Base-by-base conservation (phyloP, 2,888 invertebrate genomes). In the Acanthococcus lagerstroemiae region DNA sequence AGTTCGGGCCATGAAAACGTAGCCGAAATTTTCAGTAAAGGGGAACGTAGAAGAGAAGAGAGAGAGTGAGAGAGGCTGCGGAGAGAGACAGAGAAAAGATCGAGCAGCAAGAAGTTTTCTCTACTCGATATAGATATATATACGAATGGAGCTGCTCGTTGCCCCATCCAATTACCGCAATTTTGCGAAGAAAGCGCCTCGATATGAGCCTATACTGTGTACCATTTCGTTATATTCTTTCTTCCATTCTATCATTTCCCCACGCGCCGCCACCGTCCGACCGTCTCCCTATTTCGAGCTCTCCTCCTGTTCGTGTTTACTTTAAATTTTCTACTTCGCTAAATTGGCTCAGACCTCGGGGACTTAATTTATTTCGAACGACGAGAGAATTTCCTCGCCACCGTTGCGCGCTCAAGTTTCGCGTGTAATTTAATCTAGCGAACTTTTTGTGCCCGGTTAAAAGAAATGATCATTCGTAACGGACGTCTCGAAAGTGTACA, bases 291-390 rank as follows among this genome's bases (percentile, higher is more conserved):
- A 37, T 37, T n/a, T n/a, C n/a, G 37, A 37, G 12, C 12, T 37
- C 12, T 37, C 2, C 15, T 37, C n/a, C 46, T 22, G 22, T 58
- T 58, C 58, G 58, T 58, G 58, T 58, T 58, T 58, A 58, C 58
- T 58, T 58, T 58, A 46, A 58, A 58, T 58, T 58, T 58, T 58
- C 46, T 58, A 58, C 58, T 58, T 58, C 58, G 44, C 58, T 58
- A 58, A 58, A 58, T 58, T 58, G 58, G 57, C 44, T 55, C 57
- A 58, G 58, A 58, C 58, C 58, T 58, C 58, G 58, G 58, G 58
- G 58, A 58, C 58, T 58, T 58, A 58, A 58, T 58, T 58, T 58
- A 58, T 58, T 58, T 58, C 46, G 58, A 58, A 58, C 58, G 58
- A 58, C 58, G 45, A 45, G 46, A 58, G 58, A 58, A 58, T 58